Percentiles rank a stretch among this genome's conserved stretches.
phyloP scores from a whole-genome alignment of 2,888 invertebrate genomes.

The Ophioninae sp. region DNA sequence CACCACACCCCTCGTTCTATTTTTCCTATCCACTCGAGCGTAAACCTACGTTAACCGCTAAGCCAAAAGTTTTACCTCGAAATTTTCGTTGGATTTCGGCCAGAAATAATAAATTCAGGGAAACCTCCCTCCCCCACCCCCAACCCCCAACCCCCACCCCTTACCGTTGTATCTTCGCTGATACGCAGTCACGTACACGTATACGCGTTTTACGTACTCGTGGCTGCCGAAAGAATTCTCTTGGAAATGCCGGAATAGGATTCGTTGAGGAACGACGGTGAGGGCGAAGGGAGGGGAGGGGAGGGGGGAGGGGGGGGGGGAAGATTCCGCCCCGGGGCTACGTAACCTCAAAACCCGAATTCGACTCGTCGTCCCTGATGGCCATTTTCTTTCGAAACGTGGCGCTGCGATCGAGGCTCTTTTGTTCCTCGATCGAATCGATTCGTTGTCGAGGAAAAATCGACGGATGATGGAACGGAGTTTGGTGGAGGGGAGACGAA shows the following conservation, averaged over 20 bases:
- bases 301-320: background rate
- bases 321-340: constrained; percentile 27
- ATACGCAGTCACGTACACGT: constrained; percentile 22
- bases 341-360: constrained; percentile 29
- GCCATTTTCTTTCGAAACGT: background rate
- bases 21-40: constrained; percentile 46
- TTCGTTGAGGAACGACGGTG: background rate
- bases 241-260: constrained; percentile 24
- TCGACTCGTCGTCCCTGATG: constrained; percentile 11
- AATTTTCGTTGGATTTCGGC: constrained; percentile 61
- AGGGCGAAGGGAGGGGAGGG: no score
- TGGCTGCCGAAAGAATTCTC: background rate
- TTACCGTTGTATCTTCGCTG: constrained; percentile 44
- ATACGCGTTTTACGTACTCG: background rate
- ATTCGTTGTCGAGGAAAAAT: background rate
- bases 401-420: no score
- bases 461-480: no score
- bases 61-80: constrained; percentile 65
- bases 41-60: constrained; percentile 61
- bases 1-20: constrained; percentile 39
- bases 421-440: background rate
- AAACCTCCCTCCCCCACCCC: background rate
- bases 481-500: no score
- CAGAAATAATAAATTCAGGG: constrained; percentile 65
- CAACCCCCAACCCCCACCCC: no score